Conservation (phyloP, 2,888 invertebrate species). For the Coelinius sp. region DNA sequence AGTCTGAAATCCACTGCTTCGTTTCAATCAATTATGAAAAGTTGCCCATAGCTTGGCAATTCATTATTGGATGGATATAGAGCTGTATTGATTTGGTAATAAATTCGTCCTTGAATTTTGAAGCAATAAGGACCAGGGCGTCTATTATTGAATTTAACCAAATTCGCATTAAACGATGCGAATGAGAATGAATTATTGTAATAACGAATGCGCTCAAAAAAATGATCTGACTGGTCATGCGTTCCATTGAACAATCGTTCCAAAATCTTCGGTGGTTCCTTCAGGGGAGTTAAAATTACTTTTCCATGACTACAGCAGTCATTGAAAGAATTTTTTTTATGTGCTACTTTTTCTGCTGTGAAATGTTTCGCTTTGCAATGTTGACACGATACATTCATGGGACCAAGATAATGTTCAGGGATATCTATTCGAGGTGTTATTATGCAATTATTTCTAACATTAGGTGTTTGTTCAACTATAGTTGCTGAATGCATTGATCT, state of each 20-base stretch:
- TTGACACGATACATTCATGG: constrained; percentile 14
- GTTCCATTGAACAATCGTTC: constrained; percentile 31
- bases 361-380: constrained; percentile 28
- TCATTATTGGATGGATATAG: constrained; percentile 34
- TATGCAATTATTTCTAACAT: not conserved
- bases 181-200: constrained; percentile 43
- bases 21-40: constrained; percentile 44
- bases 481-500: not conserved
- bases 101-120: too few species aligned
- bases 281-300: constrained; percentile 19
- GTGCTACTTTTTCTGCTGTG: constrained; percentile 14
- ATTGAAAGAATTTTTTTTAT: constrained; percentile 36
- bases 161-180: constrained; percentile 45
- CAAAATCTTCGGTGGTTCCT: constrained; percentile 27
- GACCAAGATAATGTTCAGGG: constrained; percentile 24
- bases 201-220: constrained; percentile 36
- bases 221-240: constrained; percentile 27
- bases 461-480: not conserved
- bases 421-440: not conserved
- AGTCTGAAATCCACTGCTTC: constrained; percentile 40
- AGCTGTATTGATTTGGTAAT: constrained; percentile 41
- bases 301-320: constrained; percentile 42
- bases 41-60: constrained; percentile 45
- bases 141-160: constrained; percentile 12
- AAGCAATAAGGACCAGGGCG: constrained; percentile 34